phyloP scores from a whole-genome alignment of 2,888 invertebrate genomes.

The Baccha elongata region DNA sequence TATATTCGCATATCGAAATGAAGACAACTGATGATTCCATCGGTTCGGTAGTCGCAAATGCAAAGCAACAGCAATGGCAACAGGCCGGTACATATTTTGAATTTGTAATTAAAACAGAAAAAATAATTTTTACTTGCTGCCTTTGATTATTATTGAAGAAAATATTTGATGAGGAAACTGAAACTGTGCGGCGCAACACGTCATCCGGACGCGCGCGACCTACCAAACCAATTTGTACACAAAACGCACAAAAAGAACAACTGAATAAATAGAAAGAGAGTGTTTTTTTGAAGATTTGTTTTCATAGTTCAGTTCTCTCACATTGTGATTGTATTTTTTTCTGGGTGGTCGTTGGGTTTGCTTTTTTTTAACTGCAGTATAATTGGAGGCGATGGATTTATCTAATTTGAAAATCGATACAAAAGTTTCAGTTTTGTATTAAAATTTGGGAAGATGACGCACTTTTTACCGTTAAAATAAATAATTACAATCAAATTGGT shows the following conservation, averaged over 20 bases:
- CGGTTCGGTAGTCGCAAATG: conserved; percentile 20
- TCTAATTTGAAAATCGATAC: no score
- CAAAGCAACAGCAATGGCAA: conserved; percentile 30
- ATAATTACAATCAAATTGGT: background rate
- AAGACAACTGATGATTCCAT: conserved; percentile 66
- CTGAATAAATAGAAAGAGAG: conserved; percentile 25
- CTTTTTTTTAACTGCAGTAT: conserved; percentile 10
- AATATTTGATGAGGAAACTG: conserved; percentile 47
- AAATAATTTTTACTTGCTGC: conserved; percentile 37
- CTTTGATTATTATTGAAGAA: conserved; percentile 47
- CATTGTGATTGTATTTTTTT: conserved; percentile 33
- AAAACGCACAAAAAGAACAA: conserved; percentile 29
- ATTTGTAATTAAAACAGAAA: conserved; percentile 62
- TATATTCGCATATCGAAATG: conserved; percentile 67
- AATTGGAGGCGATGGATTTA: background rate
- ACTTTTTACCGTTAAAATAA: conserved; percentile 24
- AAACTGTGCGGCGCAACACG: conserved; percentile 58
- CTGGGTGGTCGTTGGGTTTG: conserved; percentile 16
- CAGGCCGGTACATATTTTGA: conserved; percentile 54
- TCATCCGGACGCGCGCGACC: conserved; percentile 64
- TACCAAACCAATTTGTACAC: conserved; percentile 52
- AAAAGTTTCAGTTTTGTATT: no score
- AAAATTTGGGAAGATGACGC: conserved; percentile 4
- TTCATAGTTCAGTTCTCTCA: conserved; percentile 49
- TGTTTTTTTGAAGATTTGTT: conserved; percentile 29